Percentiles rank a stretch among this genome's conserved stretches.
Evolutionary conservation across 37 sponge, comb jelly and placozoan genomes (phyloP).

Genomic region (Beroe forskalii): DNA sequence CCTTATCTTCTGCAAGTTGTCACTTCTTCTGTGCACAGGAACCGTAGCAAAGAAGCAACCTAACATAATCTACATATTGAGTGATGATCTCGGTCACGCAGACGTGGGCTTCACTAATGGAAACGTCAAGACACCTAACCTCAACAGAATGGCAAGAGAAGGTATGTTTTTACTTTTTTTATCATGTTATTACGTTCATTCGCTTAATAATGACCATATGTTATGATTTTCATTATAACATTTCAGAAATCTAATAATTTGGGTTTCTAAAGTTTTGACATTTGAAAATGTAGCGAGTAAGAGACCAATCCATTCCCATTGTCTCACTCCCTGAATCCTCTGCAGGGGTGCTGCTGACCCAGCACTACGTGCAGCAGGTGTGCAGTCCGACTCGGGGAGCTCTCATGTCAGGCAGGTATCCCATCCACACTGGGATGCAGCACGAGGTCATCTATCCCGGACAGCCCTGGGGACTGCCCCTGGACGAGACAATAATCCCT

Average conservation of each 20-base stretch:
- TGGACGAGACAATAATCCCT: constrained; percentile 46
- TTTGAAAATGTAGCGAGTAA: background rate
- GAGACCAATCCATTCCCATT: background rate
- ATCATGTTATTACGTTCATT: too few species aligned
- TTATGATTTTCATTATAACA: background rate
- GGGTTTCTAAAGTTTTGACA: too few species aligned
- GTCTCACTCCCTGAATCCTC: background rate
- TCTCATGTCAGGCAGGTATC: constrained; percentile 63
- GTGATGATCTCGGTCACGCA: constrained; percentile 51
- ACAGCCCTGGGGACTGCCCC: constrained; percentile 59
- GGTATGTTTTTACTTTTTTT: background rate
- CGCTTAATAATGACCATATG: background rate
- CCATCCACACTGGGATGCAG: constrained; percentile 33
- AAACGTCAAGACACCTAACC: constrained; percentile 6
- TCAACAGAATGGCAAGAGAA: constrained; percentile 25
- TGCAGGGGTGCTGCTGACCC: constrained; percentile 35
- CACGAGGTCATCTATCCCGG: constrained; percentile 59
- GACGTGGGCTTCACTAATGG: constrained; percentile 60
- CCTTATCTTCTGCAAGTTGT: too few species aligned
- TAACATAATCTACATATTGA: constrained; percentile 55
- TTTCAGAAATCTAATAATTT: too few species aligned
- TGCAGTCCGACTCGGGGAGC: constrained; percentile 60
- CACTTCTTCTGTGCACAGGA: too few species aligned
- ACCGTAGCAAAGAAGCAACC: constrained; percentile 14
- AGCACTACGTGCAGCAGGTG: constrained; percentile 64